Conservation (phyloP, 2,797 vertebrate genomes). For the Brachyalestes nurse region DNA sequence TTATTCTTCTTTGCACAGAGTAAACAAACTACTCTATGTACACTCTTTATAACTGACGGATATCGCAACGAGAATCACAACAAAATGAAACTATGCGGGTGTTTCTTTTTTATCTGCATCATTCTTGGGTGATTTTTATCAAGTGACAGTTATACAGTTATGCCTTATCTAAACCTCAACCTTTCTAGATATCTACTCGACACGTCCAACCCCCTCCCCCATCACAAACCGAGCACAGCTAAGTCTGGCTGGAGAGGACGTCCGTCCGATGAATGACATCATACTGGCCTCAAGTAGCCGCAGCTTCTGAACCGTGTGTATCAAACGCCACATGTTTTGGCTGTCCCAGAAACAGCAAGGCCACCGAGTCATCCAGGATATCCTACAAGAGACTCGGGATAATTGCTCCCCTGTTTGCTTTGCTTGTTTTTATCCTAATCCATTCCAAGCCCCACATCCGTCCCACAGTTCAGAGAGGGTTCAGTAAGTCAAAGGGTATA, state of each 20-base stretch:
- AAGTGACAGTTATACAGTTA: neutral
- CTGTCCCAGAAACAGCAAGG: conserved; percentile 45
- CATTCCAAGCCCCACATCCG: conserved; percentile 50
- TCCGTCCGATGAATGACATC: conserved; percentile 59
- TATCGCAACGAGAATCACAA: neutral
- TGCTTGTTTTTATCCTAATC: conserved; percentile 50
- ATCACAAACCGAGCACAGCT: conserved; percentile 25
- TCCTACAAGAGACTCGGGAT: conserved; percentile 55
- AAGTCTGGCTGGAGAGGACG: conserved; percentile 54
- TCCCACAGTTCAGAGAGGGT: conserved; percentile 56
- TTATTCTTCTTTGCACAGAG: neutral
- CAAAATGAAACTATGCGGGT: neutral
- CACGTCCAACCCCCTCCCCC: too few relatives aligned
- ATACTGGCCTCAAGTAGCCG: conserved; percentile 13
- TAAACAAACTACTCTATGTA: neutral
- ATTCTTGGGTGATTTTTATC: conserved; percentile 11
- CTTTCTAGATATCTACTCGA: too few relatives aligned
- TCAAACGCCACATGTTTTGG: conserved; percentile 43
- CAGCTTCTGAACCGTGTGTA: conserved; percentile 28
- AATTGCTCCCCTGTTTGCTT: conserved; percentile 45
- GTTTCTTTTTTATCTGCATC: conserved; percentile 6
- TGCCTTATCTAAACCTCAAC: conserved; percentile 4
- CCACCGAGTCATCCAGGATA: conserved; percentile 60
- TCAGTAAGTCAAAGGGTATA: conserved; percentile 45
- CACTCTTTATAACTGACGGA: neutral